These are phyloP conservation scores for Philypnodon macrostomus DNA, from an alignment of 2,797 vertebrate genomes.

Conservation along the genomic window DNA sequence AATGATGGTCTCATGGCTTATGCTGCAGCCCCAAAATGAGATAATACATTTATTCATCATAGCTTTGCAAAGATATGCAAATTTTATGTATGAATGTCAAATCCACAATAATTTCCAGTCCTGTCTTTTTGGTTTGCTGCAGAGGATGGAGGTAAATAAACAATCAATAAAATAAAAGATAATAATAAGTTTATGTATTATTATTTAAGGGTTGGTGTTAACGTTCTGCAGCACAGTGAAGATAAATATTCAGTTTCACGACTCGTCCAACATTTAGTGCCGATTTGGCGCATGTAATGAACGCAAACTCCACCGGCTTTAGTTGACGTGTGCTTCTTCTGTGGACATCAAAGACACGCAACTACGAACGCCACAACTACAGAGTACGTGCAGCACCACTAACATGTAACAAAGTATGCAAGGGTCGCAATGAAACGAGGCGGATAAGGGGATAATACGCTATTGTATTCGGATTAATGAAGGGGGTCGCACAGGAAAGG, in stretches of 20 bases:
- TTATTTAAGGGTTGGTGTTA: too few species aligned
- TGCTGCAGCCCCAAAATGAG: too few species aligned
- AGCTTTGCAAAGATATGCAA: too few species aligned
- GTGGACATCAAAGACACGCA: constrained; percentile 36
- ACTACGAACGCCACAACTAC: constrained; percentile 9
- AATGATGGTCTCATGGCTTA: too few species aligned
- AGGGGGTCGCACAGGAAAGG: neutral
- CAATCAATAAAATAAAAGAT: too few species aligned
- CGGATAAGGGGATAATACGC: neutral
- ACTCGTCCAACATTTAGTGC: accelerated
- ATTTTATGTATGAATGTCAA: too few species aligned
- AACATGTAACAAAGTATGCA: neutral
- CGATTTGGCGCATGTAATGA: neutral
- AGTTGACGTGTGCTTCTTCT: constrained; percentile 51
- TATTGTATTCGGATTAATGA: neutral
- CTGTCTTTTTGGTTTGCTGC: too few species aligned
- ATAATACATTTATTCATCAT: too few species aligned
- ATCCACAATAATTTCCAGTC: too few species aligned
- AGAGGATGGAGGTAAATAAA: too few species aligned
- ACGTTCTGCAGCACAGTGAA: too few species aligned
- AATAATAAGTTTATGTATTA: too few species aligned
- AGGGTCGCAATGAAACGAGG: neutral
- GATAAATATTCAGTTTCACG: neutral
- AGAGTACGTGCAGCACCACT: constrained; percentile 9
- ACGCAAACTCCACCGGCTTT: constrained; percentile 22